Percentiles rank a stretch among this genome's conserved stretches.
These are phyloP conservation scores for Spatulosminthurus flaviceps DNA, from an alignment of 2,888 invertebrate genomes.

Conservation along the genomic window DNA sequence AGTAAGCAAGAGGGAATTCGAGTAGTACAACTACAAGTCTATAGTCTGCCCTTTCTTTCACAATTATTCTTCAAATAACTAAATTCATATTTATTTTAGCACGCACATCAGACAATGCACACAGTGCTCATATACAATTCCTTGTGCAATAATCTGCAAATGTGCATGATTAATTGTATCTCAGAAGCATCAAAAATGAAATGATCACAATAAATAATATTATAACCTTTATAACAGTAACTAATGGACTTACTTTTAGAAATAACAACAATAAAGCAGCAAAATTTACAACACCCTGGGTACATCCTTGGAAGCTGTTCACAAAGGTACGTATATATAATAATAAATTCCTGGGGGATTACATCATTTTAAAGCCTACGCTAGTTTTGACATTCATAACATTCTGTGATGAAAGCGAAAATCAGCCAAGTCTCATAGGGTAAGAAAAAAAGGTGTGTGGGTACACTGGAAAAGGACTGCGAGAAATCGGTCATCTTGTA, in stretches of 20 bases:
- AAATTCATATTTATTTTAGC: not conserved
- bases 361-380: not conserved
- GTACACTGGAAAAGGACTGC: not conserved
- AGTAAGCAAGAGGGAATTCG: too few relatives aligned
- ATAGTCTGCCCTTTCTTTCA: not conserved
- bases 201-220: conserved; percentile 4
- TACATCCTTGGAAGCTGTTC: not conserved
- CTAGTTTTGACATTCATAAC: not conserved
- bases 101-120: conserved; percentile 8
- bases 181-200: conserved; percentile 3
- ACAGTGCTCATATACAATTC: not conserved
- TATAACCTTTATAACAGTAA: not conserved
- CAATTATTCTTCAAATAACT: not conserved
- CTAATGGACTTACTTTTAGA: not conserved
- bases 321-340: not conserved
- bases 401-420: not conserved
- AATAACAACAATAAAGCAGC: conserved; percentile 13
- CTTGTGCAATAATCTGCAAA: not conserved
- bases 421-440: not conserved
- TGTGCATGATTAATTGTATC: not conserved
- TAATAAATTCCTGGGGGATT: not conserved
- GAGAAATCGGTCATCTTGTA: not conserved
- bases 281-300: not conserved
- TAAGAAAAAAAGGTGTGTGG: not conserved
- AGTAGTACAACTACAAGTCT: not conserved